A percentile compares a stretch with the other conserved stretches of the same genome.
phyloP scores from a whole-genome alignment of 2,888 invertebrate species.

The Muschampia plurimacula region DNA sequence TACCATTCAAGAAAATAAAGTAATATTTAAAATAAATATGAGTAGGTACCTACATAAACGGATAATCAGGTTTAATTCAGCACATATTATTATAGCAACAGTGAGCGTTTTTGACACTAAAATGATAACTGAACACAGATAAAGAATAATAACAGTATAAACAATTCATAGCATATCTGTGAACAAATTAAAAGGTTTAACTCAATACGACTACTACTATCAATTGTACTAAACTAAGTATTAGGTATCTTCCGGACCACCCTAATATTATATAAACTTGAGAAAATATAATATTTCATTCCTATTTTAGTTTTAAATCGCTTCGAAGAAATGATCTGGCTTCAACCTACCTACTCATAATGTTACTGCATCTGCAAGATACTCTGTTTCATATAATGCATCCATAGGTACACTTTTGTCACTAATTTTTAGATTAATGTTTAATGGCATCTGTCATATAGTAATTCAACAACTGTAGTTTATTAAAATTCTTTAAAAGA shows the following conservation, averaged over 20 bases:
- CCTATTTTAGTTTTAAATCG: too few relatives aligned
- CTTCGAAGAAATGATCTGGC: too few relatives aligned
- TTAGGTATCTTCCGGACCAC: slow-evolving; percentile 3
- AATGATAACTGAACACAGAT: slow-evolving; percentile 73
- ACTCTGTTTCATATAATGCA: too few relatives aligned
- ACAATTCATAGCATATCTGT: slow-evolving; percentile 70
- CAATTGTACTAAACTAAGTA: slow-evolving; percentile 8
- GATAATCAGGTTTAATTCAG: slow-evolving; percentile 39
- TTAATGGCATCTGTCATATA: too few relatives aligned
- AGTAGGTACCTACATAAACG: background rate
- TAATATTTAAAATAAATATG: background rate
- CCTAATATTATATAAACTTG: too few relatives aligned
- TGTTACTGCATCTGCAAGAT: too few relatives aligned
- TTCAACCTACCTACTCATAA: too few relatives aligned
- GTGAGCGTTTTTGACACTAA: slow-evolving; percentile 69
- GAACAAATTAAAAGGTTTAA: slow-evolving; percentile 64
- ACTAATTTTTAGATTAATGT: too few relatives aligned
- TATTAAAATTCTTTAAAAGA: too few relatives aligned
- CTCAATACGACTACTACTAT: slow-evolving; percentile 59
- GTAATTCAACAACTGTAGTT: too few relatives aligned
- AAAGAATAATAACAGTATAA: slow-evolving; percentile 75
- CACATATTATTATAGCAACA: slow-evolving; percentile 71
- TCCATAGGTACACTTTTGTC: too few relatives aligned
- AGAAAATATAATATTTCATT: too few relatives aligned
- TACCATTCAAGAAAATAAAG: background rate